Evolutionary conservation across 1,140 invertebrate species (phyloP).

Genomic region (Brachionus paranguensis): DNA sequence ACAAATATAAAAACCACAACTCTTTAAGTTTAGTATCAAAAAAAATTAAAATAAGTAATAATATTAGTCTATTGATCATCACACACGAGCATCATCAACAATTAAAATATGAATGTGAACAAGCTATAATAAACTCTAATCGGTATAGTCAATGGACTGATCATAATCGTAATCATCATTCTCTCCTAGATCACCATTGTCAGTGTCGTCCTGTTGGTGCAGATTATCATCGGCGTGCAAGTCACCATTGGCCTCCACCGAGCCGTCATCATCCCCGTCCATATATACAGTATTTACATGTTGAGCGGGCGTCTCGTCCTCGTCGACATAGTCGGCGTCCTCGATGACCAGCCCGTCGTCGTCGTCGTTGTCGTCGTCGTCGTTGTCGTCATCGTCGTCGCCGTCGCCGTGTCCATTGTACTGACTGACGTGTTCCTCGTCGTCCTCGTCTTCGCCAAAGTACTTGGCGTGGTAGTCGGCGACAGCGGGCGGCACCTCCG

Average conservation of each 20-base stretch:
- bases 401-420: background rate
- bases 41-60: background rate
- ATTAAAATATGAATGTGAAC: background rate
- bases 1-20: background rate
- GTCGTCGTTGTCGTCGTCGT: background rate
- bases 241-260: background rate
- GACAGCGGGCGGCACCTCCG: no score
- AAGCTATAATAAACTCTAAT: background rate
- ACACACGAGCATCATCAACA: background rate
- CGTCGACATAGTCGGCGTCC: background rate
- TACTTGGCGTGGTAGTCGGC: background rate
- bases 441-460: background rate
- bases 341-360: background rate
- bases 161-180: background rate
- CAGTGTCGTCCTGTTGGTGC: background rate
- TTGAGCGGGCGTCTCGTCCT: background rate
- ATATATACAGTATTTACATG: conserved; percentile 27
- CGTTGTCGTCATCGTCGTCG: background rate
- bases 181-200: background rate
- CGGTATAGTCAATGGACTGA: conserved; percentile 5
- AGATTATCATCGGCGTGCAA: background rate
- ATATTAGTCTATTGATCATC: background rate
- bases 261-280: background rate
- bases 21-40: background rate
- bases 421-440: background rate